Evolutionary conservation across 2,888 invertebrate species (phyloP), one percentile per base, ranked within the genome.

Genomic region (Pammene fasciana): DNA sequence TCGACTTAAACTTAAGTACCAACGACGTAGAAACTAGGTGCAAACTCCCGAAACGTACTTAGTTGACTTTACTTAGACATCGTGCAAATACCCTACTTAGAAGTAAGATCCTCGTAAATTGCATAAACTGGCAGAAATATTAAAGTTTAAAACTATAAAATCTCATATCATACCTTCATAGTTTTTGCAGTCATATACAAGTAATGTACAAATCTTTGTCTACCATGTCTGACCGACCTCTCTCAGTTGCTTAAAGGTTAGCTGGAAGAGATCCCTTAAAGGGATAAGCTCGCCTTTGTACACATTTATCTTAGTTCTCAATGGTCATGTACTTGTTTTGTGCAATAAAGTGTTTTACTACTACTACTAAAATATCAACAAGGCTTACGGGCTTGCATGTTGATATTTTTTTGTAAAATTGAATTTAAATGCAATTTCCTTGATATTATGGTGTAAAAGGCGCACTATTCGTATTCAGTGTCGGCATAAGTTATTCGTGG

Each of bases 341-440:
- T n/a, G n/a, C n/a, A n/a, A n/a, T n/a, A n/a, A n/a, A n/a, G n/a
- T n/a, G n/a, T n/a, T n/a, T n/a, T n/a, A n/a, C n/a, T n/a, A n/a
- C n/a, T n/a, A n/a, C n/a, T n/a, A n/a, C n/a, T n/a, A n/a, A 14
- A 60, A 46, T 9, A 34, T 26, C 13, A 54, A 55, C 5, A 0
- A n/a, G 16, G 14, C 61, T 14, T 55, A 46, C 34, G 5, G 10
- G 26, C 14, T 26, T 8, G 18, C 5, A 11, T 26, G 7, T 50
- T 50, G 10, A 14, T 43, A 7, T 18, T 72, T 73, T 72, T 72
- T 82, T 81, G 81, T 79, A 76, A 80, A 85, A 84, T 84, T 76
- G 79, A 82, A 83, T 86, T 83, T 86, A 86, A 86, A 83, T 82
- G 81, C 83, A 84, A 87, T 87, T 85, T 85, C 79, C 79, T 78